phyloP scores from a whole-genome alignment of 1,140 invertebrate species.

The Acromyrmex echinatior region DNA sequence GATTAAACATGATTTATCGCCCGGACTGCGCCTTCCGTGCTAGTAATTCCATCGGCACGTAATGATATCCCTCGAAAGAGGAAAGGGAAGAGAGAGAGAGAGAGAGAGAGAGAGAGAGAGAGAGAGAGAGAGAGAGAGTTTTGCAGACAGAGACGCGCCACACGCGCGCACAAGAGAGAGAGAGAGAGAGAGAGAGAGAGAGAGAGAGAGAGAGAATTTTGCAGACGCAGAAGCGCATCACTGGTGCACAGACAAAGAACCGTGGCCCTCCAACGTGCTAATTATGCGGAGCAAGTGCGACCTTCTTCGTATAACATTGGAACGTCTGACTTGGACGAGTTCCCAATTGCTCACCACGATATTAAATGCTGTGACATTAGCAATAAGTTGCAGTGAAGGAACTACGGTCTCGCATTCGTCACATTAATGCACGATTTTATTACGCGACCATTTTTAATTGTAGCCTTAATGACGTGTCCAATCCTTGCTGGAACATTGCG shows the following conservation, averaged over 20 bases:
- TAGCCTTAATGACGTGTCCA: constrained; percentile 80
- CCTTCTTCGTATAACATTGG: constrained; percentile 75
- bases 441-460: constrained; percentile 85
- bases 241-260: constrained; percentile 75
- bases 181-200: constrained; percentile 2
- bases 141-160: background rate
- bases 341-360: constrained; percentile 84
- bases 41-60: constrained; percentile 68
- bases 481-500: constrained; percentile 11
- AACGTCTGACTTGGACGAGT: constrained; percentile 83
- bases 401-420: constrained; percentile 81
- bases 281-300: constrained; percentile 82
- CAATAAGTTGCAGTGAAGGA: constrained; percentile 62
- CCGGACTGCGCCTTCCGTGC: constrained; percentile 62
- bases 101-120: background rate
- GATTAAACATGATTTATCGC: constrained; percentile 81
- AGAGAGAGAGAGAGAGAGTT: constrained; percentile 23
- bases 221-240: constrained; percentile 38
- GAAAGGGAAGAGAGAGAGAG: background rate
- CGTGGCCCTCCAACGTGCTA: constrained; percentile 79
- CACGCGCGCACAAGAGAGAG: too few species aligned
- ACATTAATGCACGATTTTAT: constrained; percentile 85
- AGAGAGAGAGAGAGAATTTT: constrained; percentile 17
- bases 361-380: constrained; percentile 79
- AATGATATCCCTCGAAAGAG: constrained; percentile 60